Conservation (phyloP, 2,797 vertebrate genomes). For the Oryzias dopingdopingensis region DNA sequence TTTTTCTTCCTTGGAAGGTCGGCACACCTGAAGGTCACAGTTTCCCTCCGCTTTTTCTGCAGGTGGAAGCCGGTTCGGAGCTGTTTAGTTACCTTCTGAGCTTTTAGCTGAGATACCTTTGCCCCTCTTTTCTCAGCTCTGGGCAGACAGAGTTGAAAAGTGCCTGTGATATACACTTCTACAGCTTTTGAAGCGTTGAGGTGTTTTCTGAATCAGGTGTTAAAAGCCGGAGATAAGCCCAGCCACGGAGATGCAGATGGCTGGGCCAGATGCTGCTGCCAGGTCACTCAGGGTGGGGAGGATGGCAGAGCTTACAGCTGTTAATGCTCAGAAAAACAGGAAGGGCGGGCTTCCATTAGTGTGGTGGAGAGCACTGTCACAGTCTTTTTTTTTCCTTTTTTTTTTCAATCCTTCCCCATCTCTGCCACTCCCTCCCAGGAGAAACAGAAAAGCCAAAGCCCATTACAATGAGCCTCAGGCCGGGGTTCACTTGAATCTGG, state of each 20-base stretch:
- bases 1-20: slow-evolving; percentile 26
- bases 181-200: slow-evolving; percentile 36
- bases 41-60: slow-evolving; percentile 49
- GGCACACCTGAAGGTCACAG: slow-evolving; percentile 44
- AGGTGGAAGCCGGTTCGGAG: slow-evolving; percentile 34
- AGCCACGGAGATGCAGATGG: slow-evolving; percentile 17
- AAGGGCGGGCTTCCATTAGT: slow-evolving; percentile 49
- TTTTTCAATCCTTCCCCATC: slow-evolving; percentile 2
- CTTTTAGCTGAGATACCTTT: slow-evolving; percentile 50
- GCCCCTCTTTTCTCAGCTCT: slow-evolving; percentile 20
- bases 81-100: slow-evolving; percentile 42
- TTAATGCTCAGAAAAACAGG: slow-evolving; percentile 38
- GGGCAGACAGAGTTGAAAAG: slow-evolving; percentile 41
- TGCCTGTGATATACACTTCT: slow-evolving; percentile 42
- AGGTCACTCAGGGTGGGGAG: slow-evolving; percentile 11
- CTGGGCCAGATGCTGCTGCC: slow-evolving; percentile 15
- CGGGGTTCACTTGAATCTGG: slow-evolving; percentile 53
- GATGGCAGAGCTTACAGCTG: slow-evolving; percentile 19
- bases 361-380: slow-evolving; percentile 22
- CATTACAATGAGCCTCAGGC: slow-evolving; percentile 52
- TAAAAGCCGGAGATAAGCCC: slow-evolving; percentile 45
- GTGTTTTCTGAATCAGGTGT: slow-evolving; percentile 53
- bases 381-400: slow-evolving; percentile 9
- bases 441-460: slow-evolving; percentile 29
- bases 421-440: slow-evolving; percentile 24